Evolutionary conservation across 1,140 invertebrate species (phyloP), one percentile per base, ranked within the genome.

Genomic region (Temnothorax longispinosus): DNA sequence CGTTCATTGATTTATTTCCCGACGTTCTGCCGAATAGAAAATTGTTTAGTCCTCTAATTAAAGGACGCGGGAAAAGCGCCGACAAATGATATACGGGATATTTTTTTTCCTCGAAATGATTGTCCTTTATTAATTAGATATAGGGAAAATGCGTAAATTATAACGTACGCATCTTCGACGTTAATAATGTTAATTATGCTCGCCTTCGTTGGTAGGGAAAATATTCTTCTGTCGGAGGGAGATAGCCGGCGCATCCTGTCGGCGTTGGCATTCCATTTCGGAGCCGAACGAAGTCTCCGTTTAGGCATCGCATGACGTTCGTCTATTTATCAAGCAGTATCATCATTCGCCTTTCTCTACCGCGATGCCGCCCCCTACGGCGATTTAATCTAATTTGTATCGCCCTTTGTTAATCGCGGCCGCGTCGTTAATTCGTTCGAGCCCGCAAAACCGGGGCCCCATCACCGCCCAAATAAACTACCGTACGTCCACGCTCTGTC

Each of bases 331-430:
- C 94, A 95, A 94, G 87, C 91, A 92, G 94, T 94, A 95, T 95
- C 94, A 95, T 95, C 94, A 93, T 95, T 94, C 91, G 91, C 91
- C 93, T 95, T 94, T 94, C 92, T 92, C 86, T 90, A 87, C 87
- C 88, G 87, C 90, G 92, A 94, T 92, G 94, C 94, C 94, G 94
- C 93, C 93, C 93, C 94, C 94, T 94, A 93, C 82, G 93, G 94
- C 94, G 94, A 93, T 94, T 95, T 95, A 95, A 95, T 95, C 94
- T 94, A 95, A 94, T 95, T 95, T 95, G 94, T 94, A 94, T 94
- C 93, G 93, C 89, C 92, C 93, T 95, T 95, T 95, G 94, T 95
- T 94, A 93, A 93, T 94, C 94, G 94, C 90, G 89, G 86, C 91
- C 90, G 89, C 86, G 90, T 92, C 92, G 93, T 92, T 94, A 93